Evolutionary conservation across 2,888 invertebrate species (phyloP).

Genomic region (Odontocolon sp.): DNA sequence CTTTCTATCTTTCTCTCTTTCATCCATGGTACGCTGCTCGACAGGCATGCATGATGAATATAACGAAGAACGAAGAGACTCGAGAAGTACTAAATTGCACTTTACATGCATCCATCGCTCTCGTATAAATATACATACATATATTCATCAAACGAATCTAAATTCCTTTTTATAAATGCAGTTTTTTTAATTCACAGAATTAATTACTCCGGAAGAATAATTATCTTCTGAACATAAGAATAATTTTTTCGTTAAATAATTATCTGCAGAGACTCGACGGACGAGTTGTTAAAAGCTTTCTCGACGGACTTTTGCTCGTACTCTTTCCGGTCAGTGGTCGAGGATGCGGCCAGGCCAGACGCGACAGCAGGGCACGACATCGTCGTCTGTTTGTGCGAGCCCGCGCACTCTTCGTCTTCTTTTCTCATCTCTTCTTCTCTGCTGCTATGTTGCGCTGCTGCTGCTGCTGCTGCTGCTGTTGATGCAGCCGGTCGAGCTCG

Average conservation of each 20-base stretch:
- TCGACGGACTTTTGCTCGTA: background rate
- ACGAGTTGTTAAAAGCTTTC: background rate
- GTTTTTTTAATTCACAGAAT: background rate
- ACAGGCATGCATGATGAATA: slow-evolving; percentile 20
- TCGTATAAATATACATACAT: background rate
- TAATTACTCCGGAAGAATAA: too few relatives aligned
- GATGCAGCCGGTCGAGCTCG: slow-evolving; percentile 7
- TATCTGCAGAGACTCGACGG: background rate
- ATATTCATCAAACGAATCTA: background rate
- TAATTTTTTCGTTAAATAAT: background rate
- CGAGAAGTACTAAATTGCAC: slow-evolving; percentile 34
- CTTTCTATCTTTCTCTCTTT: slow-evolving; percentile 11
- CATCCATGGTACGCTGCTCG: slow-evolving; percentile 23
- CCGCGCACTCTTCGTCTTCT: slow-evolving; percentile 35
- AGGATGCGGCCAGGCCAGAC: slow-evolving; percentile 10
- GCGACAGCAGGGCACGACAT: slow-evolving; percentile 22
- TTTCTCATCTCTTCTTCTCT: background rate
- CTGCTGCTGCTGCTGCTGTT: slow-evolving; percentile 14
- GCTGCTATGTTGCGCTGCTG: slow-evolving; percentile 4
- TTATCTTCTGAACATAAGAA: too few relatives aligned
- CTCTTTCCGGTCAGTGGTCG: background rate
- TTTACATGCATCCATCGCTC: slow-evolving; percentile 31
- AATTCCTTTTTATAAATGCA: background rate
- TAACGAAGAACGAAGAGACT: background rate
- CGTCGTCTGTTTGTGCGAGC: slow-evolving; percentile 62